Evolutionary conservation across 2,888 invertebrate species (phyloP), one percentile per base, ranked within the genome.

Genomic region (Sipha maydis): DNA sequence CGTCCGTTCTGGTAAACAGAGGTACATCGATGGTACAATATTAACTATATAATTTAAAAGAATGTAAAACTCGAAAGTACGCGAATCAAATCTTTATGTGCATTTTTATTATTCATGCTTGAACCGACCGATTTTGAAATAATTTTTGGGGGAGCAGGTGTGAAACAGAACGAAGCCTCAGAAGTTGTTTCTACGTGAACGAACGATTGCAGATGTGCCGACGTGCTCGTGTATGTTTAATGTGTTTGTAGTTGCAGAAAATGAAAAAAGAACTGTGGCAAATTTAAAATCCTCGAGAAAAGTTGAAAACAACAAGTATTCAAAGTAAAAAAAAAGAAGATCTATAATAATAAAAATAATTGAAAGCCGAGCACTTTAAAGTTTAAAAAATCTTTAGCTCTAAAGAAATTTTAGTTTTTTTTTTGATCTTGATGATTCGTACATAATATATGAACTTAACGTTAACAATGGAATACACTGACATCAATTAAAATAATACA

Each of bases 151-250:
- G 11, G 56, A 88, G 19, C 79, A 71, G 73, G 88, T 73, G 73
- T 61, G 38, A 83, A 75, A 61, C 14, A 38, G 61, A 21, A 61
- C 28, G 76, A 84, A 61, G 84, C 34, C 48, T 69, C 34, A 54
- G n/a, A 48, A 77, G 77, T 77, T 48, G 48, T 85, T 77, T 85
- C 77, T 61, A 61, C 61, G 28, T 77, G 41, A 85, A 85, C 41
- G 67, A 69, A 85, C 48, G 41, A 67, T 48, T 78, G 54, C 77
- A 85, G 78, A 78, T 85, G 78, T 67, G 48, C 34, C 67, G 25
- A 69, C 69, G 85, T 67, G 48, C 31, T 67, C 67, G 77, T 77
- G 67, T 77, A 85, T 85, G 78, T 78, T 71, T 78, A 77, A 85
- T 78, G 77, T 69, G 34, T 85, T 69, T 31, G 76, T 38, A 61